Evolutionary conservation across 2,113 vertebrate genomes (phyloP).

Genomic region (Scytalopus superciliaris): DNA sequence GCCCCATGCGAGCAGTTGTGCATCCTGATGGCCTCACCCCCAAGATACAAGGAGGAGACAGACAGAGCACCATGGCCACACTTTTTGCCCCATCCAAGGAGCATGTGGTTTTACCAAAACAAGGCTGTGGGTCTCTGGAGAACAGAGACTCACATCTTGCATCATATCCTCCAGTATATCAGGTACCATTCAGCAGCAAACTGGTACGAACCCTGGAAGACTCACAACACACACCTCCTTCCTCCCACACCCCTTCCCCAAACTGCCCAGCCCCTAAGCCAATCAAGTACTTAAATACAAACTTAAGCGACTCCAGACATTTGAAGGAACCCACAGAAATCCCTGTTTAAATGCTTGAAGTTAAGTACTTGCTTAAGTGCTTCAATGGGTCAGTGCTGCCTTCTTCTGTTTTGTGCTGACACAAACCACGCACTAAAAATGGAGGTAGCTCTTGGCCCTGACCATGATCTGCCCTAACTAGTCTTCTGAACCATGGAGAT

Average conservation of each 20-base stretch:
- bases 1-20: fast-evolving
- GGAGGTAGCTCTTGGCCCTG: background rate
- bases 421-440: background rate
- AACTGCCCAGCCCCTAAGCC: background rate
- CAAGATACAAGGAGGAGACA: background rate
- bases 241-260: background rate
- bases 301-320: background rate
- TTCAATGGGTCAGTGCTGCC: background rate
- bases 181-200: fast-evolving
- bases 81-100: background rate
- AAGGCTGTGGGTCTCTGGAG: background rate
- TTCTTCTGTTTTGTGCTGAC: background rate
- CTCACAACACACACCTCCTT: background rate
- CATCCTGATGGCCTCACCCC: fast-evolving
- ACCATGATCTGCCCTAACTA: background rate
- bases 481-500: background rate
- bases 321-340: background rate
- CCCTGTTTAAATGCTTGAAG: background rate
- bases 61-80: fast-evolving
- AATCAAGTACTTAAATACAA: background rate
- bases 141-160: background rate
- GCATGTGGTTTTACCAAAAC: background rate
- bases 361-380: background rate
- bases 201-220: fast-evolving
- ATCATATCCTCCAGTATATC: background rate